These are phyloP conservation scores for Tragelaphus buxtoni DNA, from an alignment of 2,113 vertebrate species.

Conservation along the genomic window DNA sequence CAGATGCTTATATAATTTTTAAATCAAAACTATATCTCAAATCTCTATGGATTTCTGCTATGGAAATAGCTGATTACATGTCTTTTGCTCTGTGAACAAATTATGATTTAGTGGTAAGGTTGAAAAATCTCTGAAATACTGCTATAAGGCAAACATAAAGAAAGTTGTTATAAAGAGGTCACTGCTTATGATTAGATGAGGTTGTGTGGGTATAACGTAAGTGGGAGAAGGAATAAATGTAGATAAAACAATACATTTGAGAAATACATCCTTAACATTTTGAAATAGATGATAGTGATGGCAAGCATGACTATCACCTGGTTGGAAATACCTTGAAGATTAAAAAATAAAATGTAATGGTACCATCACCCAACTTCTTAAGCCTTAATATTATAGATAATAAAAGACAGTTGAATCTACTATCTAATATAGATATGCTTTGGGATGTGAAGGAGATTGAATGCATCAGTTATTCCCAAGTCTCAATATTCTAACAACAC, in stretches of 20 bases:
- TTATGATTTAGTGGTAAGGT: background rate
- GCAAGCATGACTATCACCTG: background rate
- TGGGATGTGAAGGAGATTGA: background rate
- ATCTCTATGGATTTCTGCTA: background rate
- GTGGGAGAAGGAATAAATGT: background rate
- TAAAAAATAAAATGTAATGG: background rate
- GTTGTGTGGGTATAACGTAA: background rate
- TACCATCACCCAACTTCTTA: background rate
- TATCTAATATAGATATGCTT: background rate
- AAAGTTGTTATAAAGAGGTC: background rate
- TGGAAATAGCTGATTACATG: background rate
- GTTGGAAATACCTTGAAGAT: background rate
- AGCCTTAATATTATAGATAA: background rate
- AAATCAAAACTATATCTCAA: background rate
- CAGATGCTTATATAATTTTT: background rate
- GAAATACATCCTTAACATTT: background rate
- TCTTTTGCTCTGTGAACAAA: background rate
- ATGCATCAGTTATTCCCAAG: background rate
- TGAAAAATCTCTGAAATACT: conserved; percentile 1
- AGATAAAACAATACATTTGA: background rate
- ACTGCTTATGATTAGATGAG: background rate
- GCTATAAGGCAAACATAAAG: background rate
- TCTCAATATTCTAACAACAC: background rate
- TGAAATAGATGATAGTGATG: background rate
- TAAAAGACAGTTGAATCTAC: background rate